Evolutionary conservation across 2,888 invertebrate genomes (phyloP), one percentile per base, ranked within the genome.

Genomic region (Apotomis betuletana): DNA sequence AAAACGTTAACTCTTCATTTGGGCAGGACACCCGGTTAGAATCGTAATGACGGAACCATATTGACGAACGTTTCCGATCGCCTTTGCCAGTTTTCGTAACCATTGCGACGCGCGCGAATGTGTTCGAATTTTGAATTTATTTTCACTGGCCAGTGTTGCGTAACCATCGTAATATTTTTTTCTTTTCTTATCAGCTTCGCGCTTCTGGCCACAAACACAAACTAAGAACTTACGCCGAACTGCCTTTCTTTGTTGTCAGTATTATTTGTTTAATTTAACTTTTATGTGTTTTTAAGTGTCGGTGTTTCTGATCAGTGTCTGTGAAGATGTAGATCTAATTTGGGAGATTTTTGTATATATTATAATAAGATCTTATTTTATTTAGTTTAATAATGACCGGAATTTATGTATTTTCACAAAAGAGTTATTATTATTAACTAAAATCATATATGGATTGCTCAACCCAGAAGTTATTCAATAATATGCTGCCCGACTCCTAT

Each of bases 71-170:
- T 85, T 83, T 78, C 75, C 73, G 74, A 74, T 80, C 79, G 77
- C 78, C 75, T 78, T 77, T 75, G 80, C 75, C 81, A 81, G 80
- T 78, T 69, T 80, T 79, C 79, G 80, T 63, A 76, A 84, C 85
- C 81, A 84, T 83, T 84, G 84, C 83, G 78, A 80, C 72, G 79
- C 83, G 84, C 83, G 83, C 81, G 83, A 80, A 81, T 78, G 82
- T 82, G 83, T 77, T 81, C 78, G 79, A 80, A 74, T 78, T 85
- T 81, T 77, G 74, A 79, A 80, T 60, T 41, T 41, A 41, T 74
- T 57, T 54, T 83, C 80, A 82, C 78, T 86, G 85, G 81, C 81
- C 81, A 78, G 83, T 81, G 74, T 74, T 74, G 67, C 73, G 59
- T 55, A 73, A 75, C 41, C 0, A 0, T 5, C 6, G 41, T 41